A percentile compares a stretch with the other conserved stretches of the same genome.
These are phyloP conservation scores for Chloromyia formosa DNA, from an alignment of 2,888 invertebrate species.

Conservation along the genomic window DNA sequence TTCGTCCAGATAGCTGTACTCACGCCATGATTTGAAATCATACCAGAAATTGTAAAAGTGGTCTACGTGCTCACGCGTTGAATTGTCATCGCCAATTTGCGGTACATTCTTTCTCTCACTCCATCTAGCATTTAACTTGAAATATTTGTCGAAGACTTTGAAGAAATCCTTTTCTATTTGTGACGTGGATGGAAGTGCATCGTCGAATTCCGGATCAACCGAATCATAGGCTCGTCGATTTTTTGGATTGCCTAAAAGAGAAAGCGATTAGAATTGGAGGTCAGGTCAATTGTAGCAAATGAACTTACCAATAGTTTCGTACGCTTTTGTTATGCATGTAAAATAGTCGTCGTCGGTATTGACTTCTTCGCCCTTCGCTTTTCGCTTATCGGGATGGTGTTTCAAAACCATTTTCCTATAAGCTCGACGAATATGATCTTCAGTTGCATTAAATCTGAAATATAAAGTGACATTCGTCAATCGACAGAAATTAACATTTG, in stretches of 20 bases:
- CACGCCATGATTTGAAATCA: conserved; percentile 98
- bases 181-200: conserved; percentile 79
- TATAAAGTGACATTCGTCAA: neutral
- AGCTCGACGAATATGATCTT: conserved; percentile 92
- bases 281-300: neutral
- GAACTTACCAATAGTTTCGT: conserved; percentile 82
- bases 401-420: conserved; percentile 90
- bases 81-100: conserved; percentile 76
- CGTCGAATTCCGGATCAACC: conserved; percentile 94
- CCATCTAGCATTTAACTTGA: conserved; percentile 87
- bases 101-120: conserved; percentile 90
- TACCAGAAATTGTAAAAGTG: conserved; percentile 98
- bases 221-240: conserved; percentile 95
- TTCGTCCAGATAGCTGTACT: conserved; percentile 98
- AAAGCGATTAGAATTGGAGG: conserved; percentile 58
- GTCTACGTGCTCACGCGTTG: conserved; percentile 86
- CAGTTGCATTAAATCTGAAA: conserved; percentile 83
- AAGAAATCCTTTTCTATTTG: conserved; percentile 86
- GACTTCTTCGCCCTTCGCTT: conserved; percentile 87
- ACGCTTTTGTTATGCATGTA: conserved; percentile 97
- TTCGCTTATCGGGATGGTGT: conserved; percentile 98
- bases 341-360: conserved; percentile 95
- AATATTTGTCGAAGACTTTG: conserved; percentile 72
- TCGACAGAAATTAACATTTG: neutral
- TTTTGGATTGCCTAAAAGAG: conserved; percentile 71